Evolutionary conservation across 2,888 invertebrate genomes (phyloP).

Genomic region (Pseudococcus jackbeardsleyi): DNA sequence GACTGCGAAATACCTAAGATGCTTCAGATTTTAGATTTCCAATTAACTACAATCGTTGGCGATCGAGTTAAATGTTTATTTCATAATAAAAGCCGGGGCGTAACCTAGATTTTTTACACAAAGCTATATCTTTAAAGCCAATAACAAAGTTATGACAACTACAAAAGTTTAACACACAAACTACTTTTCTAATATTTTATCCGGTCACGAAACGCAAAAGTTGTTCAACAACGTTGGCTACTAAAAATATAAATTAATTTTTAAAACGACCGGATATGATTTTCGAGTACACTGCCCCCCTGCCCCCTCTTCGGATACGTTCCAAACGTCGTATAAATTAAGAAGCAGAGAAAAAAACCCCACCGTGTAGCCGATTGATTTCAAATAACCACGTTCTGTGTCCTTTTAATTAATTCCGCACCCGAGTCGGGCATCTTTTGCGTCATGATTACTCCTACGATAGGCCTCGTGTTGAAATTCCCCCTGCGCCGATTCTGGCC

Average conservation of each 20-base stretch:
- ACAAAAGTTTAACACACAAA: conserved; percentile 61
- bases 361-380: neutral
- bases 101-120: conserved; percentile 59
- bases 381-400: conserved; percentile 20
- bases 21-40: conserved; percentile 60
- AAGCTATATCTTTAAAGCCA: conserved; percentile 60
- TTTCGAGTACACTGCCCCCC: conserved; percentile 20
- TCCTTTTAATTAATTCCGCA: conserved; percentile 15
- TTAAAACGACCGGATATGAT: conserved; percentile 51
- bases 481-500: neutral
- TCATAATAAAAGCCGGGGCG: conserved; percentile 59
- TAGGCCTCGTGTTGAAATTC: neutral
- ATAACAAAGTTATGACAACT: conserved; percentile 63
- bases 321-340: conserved; percentile 30
- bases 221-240: conserved; percentile 55
- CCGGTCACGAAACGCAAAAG: conserved; percentile 55
- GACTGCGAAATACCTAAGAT: conserved; percentile 56
- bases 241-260: conserved; percentile 57
- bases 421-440: neutral
- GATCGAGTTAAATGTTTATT: conserved; percentile 60
- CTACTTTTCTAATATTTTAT: conserved; percentile 56
- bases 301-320: neutral
- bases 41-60: conserved; percentile 55
- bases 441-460: conserved; percentile 49
- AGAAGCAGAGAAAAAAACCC: neutral